These are phyloP conservation scores for Parauchenoglanis ngamensis DNA, from an alignment of 2,797 vertebrate species.

Conservation along the genomic window DNA sequence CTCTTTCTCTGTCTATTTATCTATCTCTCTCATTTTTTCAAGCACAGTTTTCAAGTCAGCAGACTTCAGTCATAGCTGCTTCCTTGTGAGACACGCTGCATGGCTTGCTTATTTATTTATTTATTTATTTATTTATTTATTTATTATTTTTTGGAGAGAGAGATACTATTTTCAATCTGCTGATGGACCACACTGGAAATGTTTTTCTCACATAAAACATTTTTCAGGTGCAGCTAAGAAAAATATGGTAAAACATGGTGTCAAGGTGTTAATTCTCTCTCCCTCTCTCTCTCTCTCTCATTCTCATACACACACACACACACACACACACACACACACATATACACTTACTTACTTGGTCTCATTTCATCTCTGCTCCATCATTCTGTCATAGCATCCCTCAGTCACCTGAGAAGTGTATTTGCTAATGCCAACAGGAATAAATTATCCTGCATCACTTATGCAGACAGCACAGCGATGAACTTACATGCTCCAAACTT, in stretches of 20 bases:
- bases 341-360: slow-evolving; percentile 41
- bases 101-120: neutral
- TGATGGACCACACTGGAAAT: slow-evolving; percentile 42
- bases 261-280: slow-evolving; percentile 41
- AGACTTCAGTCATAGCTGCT: slow-evolving; percentile 15
- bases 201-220: slow-evolving; percentile 42
- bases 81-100: slow-evolving; percentile 2
- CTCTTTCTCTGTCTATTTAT: slow-evolving; percentile 5
- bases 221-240: slow-evolving; percentile 38
- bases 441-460: slow-evolving; percentile 58
- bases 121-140: neutral
- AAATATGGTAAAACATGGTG: slow-evolving; percentile 50
- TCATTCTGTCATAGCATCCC: slow-evolving; percentile 61
- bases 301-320: slow-evolving; percentile 21
- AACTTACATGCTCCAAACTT: slow-evolving; percentile 55
- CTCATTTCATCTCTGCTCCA: slow-evolving; percentile 54
- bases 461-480: slow-evolving; percentile 49
- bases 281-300: slow-evolving; percentile 20
- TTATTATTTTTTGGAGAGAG: neutral
- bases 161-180: slow-evolving; percentile 33
- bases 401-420: slow-evolving; percentile 55
- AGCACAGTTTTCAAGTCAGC: slow-evolving; percentile 4
- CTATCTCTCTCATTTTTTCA: slow-evolving; percentile 11
- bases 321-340: slow-evolving; percentile 21
- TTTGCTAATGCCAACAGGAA: slow-evolving; percentile 63